Evolutionary conservation across 2,797 vertebrate genomes (phyloP).

Genomic region (Cyclopterus lumpus): DNA sequence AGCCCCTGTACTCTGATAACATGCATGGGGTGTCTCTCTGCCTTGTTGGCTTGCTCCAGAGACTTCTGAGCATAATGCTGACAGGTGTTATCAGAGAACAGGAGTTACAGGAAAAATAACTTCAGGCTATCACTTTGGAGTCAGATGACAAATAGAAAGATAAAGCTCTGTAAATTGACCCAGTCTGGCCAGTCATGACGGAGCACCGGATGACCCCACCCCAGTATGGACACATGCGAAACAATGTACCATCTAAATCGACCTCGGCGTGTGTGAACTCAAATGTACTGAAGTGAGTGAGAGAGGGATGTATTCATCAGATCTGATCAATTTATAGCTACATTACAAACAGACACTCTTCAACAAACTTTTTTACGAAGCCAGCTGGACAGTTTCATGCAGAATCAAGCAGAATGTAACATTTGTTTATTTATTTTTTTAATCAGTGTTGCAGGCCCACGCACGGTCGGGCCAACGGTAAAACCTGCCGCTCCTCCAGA

Average conservation of each 20-base stretch:
- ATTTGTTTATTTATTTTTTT: conserved; percentile 33
- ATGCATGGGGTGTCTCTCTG: conserved; percentile 10
- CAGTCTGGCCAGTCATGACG: background rate
- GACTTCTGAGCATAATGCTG: conserved; percentile 24
- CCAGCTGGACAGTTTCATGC: conserved; percentile 38
- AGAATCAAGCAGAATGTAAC: conserved; percentile 44
- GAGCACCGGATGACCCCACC: background rate
- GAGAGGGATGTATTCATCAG: background rate
- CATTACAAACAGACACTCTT: background rate
- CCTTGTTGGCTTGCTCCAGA: too few species aligned
- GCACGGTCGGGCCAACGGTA: conserved; percentile 5
- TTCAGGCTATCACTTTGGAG: background rate
- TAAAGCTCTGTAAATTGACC: background rate
- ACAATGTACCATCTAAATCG: background rate
- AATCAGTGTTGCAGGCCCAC: conserved; percentile 18
- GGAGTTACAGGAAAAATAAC: conserved; percentile 7
- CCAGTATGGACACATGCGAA: too few species aligned
- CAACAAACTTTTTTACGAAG: background rate
- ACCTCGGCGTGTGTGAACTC: background rate
- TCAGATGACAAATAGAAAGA: background rate
- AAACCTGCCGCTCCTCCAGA: conserved; percentile 42
- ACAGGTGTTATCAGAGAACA: conserved; percentile 7
- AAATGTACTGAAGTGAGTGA: background rate
- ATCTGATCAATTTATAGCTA: conserved; percentile 21
- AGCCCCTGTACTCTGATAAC: conserved; percentile 39